These are phyloP conservation scores for Trichechus manatus DNA, from an alignment of 2,113 vertebrate species.

Conservation along the genomic window DNA sequence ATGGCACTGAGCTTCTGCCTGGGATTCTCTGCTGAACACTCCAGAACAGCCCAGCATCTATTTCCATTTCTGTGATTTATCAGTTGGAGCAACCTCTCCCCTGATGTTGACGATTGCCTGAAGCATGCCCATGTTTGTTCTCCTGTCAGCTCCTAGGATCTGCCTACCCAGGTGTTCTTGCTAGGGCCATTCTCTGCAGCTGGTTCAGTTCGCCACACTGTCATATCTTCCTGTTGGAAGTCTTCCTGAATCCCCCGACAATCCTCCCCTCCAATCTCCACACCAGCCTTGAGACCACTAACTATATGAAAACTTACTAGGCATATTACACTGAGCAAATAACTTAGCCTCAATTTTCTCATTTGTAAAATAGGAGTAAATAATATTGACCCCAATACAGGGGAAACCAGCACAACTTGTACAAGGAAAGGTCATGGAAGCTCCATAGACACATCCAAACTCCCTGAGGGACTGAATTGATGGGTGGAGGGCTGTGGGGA, in stretches of 20 bases:
- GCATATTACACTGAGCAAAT: conserved; percentile 31
- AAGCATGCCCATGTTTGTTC: not conserved
- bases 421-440: too few species aligned
- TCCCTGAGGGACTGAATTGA: too few species aligned
- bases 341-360: not conserved
- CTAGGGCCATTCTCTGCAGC: not conserved
- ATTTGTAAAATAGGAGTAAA: conserved; percentile 51
- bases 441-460: too few species aligned
- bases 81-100: not conserved
- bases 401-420: too few species aligned
- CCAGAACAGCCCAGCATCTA: not conserved
- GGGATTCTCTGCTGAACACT: conserved; percentile 12
- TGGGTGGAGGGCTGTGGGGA: too few species aligned
- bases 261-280: not conserved
- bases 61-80: not conserved
- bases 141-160: not conserved
- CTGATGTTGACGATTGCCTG: not conserved
- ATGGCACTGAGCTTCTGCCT: not conserved
- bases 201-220: conserved; percentile 35
- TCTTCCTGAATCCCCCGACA: not conserved
- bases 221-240: not conserved
- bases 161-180: not conserved
- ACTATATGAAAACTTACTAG: conserved; percentile 32
- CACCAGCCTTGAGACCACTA: not conserved
- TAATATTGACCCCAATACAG: conserved; percentile 7